Base-by-base conservation (phyloP, 2,888 invertebrate genomes). In the Cerastoderma edule region DNA sequence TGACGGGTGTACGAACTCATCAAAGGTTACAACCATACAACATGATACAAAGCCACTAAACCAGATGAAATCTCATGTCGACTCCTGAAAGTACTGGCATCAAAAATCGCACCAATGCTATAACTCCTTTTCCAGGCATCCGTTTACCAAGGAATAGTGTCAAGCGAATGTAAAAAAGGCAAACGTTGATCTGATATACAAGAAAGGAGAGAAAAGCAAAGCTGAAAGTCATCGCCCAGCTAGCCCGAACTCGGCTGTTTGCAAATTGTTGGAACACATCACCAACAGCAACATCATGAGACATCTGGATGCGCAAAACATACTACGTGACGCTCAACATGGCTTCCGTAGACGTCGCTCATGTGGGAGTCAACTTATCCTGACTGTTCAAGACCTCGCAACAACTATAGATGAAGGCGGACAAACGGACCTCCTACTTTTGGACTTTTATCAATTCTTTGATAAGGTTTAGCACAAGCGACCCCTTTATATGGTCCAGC, bases 101-200 rank as follows among this genome's bases (percentile, higher is more conserved):
- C n/a, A n/a, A n/a, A n/a, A n/a, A n/a, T n/a, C n/a, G n/a, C n/a
- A n/a, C n/a, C n/a, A n/a, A n/a, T n/a, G n/a, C n/a, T n/a, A n/a
- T n/a, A n/a, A n/a, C n/a, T n/a, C n/a, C n/a, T n/a, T n/a, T n/a
- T n/a, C n/a, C n/a, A n/a, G n/a, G n/a, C n/a, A n/a, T n/a, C n/a
- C n/a, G n/a, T n/a, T n/a, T n/a, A n/a, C n/a, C n/a, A n/a, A 28
- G 30, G 30, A 30, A 57, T 19, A 16, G 5, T 28, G 10, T 30
- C 57, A 10, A 13, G 30, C 8, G 57, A 57, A 57, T 57, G 57
- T 27, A n/a, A 57, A 57, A 57, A 57, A 27, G 6, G 57, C 57
- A 24, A 6, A 57, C 19, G 32, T 57, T 1, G 32, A n/a, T 13
- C 30, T 30, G 8, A 57, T 57, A 24, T 4, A 6, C 30, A 57